Percentiles rank a stretch among this genome's conserved stretches.
These are phyloP conservation scores for Ecliptopera silaceata DNA, from an alignment of 2,888 invertebrate genomes.

Conservation along the genomic window DNA sequence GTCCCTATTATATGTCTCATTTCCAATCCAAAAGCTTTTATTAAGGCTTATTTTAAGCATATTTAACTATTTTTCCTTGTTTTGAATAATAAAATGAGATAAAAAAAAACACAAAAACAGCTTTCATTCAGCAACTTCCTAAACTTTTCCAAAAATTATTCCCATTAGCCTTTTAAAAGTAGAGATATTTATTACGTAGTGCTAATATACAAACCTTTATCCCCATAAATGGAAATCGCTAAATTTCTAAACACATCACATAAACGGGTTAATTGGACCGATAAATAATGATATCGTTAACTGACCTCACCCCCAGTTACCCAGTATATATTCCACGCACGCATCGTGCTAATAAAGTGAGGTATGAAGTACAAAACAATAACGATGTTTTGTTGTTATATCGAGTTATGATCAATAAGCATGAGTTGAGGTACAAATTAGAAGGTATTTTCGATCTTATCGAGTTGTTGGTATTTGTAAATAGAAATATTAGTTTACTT, in stretches of 20 bases:
- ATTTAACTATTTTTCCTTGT: no score
- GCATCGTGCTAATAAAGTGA: constrained; percentile 71
- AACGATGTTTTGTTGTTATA: constrained; percentile 47
- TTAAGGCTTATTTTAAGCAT: no score
- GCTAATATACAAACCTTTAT: no score
- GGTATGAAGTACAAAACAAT: constrained; percentile 67
- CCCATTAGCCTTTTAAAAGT: no score
- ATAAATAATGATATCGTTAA: constrained; percentile 57
- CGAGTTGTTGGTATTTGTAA: neutral
- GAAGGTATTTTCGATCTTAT: neutral
- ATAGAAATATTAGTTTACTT: no score
- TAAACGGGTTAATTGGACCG: constrained; percentile 63
- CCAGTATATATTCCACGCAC: constrained; percentile 66
- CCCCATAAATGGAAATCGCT: constrained; percentile 12
- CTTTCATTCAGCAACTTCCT: no score
- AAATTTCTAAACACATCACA: constrained; percentile 36
- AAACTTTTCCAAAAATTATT: no score
- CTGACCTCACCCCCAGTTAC: constrained; percentile 44
- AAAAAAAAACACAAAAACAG: no score
- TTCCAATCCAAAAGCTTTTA: no score
- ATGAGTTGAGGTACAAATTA: constrained; percentile 17
- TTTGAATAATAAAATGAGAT: no score
- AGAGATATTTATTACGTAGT: no score
- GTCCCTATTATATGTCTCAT: no score
- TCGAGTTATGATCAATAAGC: constrained; percentile 47